Evolutionary conservation across 2,797 vertebrate species (phyloP), one percentile per base, ranked within the genome.

Genomic region (Helarctos malayanus): DNA sequence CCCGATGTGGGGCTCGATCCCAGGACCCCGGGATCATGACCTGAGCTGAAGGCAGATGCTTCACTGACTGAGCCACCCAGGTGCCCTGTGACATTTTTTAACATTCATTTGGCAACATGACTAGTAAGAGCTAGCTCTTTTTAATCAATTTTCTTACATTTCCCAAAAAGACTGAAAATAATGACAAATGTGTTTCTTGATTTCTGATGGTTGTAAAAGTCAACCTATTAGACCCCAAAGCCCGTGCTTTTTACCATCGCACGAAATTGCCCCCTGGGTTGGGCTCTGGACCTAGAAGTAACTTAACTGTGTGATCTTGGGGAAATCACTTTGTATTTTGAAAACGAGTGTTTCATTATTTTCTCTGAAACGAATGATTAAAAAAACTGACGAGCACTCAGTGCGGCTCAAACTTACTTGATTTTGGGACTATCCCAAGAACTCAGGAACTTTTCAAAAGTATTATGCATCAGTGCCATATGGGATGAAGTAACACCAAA

Each of bases 391-490:
- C 29, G 38, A 38, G 10, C 19, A 9, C 27, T 68, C n/a, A 38
- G 18, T 5, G 47, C 52, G 41, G 38, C 56, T 68, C 56, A 52
- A 32, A 54, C 12, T 11, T 71, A 25, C 35, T 88, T 29, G 41
- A 85, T 29, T 45, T 57, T 59, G n/a, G 29, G 56, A 25, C 79
- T 29, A 25, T 35, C 49, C 49, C 16, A 25, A 65, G 73, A 75
- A 38, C 35, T 21, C 15, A 25, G 47, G 29, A 73, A 49, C n/a
- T 76, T 85, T 83, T 54, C 73, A 23, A 12, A 68, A 21, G 19
- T n/a, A 5, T 10, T 18, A 14, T 13, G 11, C 18, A 7, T 49
- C 35, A 0, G 19, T 10, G 32, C 8, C 13, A 49, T 9, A 2
- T 12, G 63, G 41, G 3, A 18, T 88, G 76, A 56, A 54, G 35